Conservation (phyloP, 2,113 vertebrate genomes). For the Azemiops feae region DNA sequence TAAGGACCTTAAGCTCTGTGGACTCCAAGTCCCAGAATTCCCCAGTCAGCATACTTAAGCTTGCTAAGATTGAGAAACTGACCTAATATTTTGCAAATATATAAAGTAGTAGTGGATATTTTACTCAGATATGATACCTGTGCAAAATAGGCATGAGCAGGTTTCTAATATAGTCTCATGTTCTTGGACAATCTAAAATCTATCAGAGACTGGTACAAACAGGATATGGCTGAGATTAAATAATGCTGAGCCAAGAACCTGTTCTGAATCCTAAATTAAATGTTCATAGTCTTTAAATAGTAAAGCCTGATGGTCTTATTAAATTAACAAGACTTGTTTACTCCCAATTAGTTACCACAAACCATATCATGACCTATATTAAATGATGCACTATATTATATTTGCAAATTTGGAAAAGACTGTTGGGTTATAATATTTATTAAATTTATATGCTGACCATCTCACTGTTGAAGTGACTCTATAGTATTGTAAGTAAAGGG, state of each 20-base stretch:
- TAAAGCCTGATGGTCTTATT: background rate
- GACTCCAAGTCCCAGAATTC: background rate
- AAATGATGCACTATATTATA: background rate
- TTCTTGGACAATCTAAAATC: background rate
- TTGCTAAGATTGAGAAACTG: background rate
- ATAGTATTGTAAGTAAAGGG: background rate
- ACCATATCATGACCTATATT: background rate
- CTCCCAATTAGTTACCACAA: background rate
- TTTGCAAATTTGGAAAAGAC: background rate
- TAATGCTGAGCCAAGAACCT: background rate
- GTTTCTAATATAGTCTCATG: background rate
- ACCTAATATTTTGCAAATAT: background rate
- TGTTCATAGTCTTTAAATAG: background rate
- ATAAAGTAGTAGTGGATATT: background rate
- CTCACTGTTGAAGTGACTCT: background rate
- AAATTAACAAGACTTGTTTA: background rate
- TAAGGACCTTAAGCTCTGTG: background rate
- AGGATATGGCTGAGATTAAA: background rate
- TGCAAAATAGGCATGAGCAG: background rate
- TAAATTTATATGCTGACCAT: background rate
- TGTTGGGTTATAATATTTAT: background rate
- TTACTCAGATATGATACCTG: background rate
- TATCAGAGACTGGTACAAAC: background rate
- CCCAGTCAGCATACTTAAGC: background rate
- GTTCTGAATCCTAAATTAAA: background rate